Evolutionary conservation across 2,113 vertebrate genomes (phyloP), one percentile per base, ranked within the genome.

Genomic region (Sitta europaea): DNA sequence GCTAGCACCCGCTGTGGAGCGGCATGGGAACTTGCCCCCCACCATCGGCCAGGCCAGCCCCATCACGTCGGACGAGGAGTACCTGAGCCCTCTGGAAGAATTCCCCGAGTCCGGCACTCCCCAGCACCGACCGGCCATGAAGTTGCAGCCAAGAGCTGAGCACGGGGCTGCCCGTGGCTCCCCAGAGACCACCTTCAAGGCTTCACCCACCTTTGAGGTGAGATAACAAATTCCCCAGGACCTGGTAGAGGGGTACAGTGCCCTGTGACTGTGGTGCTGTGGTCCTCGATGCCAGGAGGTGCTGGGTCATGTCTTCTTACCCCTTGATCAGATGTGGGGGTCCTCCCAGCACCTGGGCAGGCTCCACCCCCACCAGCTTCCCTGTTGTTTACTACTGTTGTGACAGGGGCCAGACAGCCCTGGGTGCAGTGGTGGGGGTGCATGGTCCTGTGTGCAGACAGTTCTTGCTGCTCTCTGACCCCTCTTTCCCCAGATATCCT

Each of bases 1-100:
- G 53, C 73, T 91, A 97, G 97, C 94, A 80, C 95, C 96, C 25
- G 24, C 11, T 19, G 89, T 83, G 90, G 96, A 97, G 92, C 80
- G 96, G 96, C 95, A 79, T 98, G 89, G 85, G 94, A 97, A 43
- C 88, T 90, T 98, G 86, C 74, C 97, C 14, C 88, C 98, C 65
- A 97, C 97, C 45, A 94, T 98, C 91, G 98, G 99, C 29, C 97
- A 99, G 94, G 98, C 98, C 98, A 99, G 99, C 92, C 99, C 99
- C 28, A 99, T 99, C 94, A 99, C 99, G 25, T 99, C 99, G 3
- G 99, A 99, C 5, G 99, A 99, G 94, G 99, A 99, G 93, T 99
- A 99, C 90, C 98, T 99, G 93, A 99, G 99, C 79, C 99, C 99
- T 13, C 94, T 99, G 96, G 99, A 99, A 97, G 99, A 99, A 79